Conservation (phyloP, 2,888 invertebrate species). For the Girardia tigrina region DNA sequence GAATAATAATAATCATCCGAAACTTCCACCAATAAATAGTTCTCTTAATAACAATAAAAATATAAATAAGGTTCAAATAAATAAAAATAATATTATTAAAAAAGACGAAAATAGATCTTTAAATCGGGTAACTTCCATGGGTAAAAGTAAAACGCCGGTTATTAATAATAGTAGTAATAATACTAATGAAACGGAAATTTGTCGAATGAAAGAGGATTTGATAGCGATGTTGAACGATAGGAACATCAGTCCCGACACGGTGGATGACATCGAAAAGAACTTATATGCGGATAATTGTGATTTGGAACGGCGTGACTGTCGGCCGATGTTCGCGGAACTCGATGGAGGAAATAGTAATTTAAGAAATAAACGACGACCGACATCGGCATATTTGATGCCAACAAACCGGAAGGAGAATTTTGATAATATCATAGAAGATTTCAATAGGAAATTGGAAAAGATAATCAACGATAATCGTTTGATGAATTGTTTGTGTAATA, state of each 20-base stretch:
- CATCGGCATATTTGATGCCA: neutral
- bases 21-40: neutral
- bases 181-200: neutral
- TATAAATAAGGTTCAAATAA: neutral
- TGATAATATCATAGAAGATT: neutral
- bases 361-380: neutral
- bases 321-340: neutral
- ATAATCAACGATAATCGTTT: neutral
- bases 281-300: neutral
- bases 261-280: neutral
- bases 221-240: neutral
- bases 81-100: neutral
- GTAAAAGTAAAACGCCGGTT: neutral
- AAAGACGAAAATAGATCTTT: neutral
- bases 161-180: neutral
- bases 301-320: neutral
- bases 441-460: neutral
- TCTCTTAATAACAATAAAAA: neutral
- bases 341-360: neutral
- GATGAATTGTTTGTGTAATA: slow-evolving; percentile 2
- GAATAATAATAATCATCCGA: neutral
- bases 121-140: too few relatives aligned
- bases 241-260: neutral
- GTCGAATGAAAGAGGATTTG: neutral
- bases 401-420: neutral